Evolutionary conservation across 1,140 invertebrate genomes (phyloP), one percentile per base, ranked within the genome.

Genomic region (Acromyrmex charruanus): DNA sequence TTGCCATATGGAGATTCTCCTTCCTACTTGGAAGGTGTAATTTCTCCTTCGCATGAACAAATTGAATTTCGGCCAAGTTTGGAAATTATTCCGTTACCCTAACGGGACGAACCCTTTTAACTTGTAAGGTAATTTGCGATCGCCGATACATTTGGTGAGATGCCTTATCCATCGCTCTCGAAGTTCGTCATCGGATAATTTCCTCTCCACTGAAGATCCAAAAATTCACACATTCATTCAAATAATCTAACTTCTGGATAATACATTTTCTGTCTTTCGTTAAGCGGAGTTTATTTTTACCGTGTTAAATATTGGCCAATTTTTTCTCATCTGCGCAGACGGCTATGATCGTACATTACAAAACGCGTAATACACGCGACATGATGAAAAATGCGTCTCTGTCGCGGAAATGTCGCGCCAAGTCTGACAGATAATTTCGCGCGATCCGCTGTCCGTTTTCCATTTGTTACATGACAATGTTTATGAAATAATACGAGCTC

Each of bases 21-120:
- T 28, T 77, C 16, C 51, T 31, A n/a, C 14, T 35, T 31, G 25
- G 12, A 77, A 77, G 39, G 71, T 25, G 51, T 68, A 59, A 85
- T 80, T 87, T 80, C 31, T 31, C 75, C 39, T 79, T 71, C 25
- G 59, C 28, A 87, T 59, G 44, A 59, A 35, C 68, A 88, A 89
- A 88, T 86, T 88, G 77, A 89, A 86, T 88, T 69, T 88, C 35
- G 49, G 25, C 65, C 71, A 89, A 88, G 69, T 88, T 87, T 18
- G 65, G n/a, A 44, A 79, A 72, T 79, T 58, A 79, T 74, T 74
- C 39, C 18, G 18, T 44, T 61, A 77, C 63, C 59, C 58, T 69
- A 88, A 86, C 63, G n/a, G 44, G n/a, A 35, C n/a, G 28, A 31
- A 31, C 28, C 65, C 53, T 86, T 25, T 25, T 77, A 85, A 87